Evolutionary conservation across 2,113 vertebrate species (phyloP).

Genomic region (Thermophis baileyi): DNA sequence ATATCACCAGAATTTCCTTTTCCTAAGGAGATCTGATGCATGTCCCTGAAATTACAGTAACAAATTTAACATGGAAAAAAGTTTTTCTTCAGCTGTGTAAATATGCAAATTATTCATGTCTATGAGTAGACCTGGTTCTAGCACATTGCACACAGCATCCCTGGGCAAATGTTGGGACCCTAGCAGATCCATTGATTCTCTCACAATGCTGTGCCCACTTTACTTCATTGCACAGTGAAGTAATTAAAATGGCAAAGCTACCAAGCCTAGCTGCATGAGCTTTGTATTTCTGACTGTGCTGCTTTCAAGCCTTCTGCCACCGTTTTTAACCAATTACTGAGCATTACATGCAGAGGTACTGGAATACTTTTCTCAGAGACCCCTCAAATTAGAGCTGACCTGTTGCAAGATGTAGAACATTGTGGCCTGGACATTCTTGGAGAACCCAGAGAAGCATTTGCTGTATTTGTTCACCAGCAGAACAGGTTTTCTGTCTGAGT

Average conservation of each 20-base stretch:
- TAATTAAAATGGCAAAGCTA: background rate
- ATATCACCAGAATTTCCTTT: background rate
- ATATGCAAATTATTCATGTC: background rate
- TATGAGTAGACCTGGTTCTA: background rate
- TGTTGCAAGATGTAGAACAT: background rate
- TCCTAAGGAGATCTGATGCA: background rate
- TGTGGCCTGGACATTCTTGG: background rate
- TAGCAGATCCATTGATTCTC: background rate
- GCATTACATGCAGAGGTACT: background rate
- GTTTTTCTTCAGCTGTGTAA: background rate
- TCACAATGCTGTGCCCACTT: too few species aligned
- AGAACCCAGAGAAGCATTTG: background rate
- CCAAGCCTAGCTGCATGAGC: too few species aligned
- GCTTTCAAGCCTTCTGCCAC: background rate
- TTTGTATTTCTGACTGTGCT: background rate
- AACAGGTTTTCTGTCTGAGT: background rate
- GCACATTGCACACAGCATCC: background rate
- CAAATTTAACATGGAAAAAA: background rate
- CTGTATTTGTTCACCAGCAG: background rate
- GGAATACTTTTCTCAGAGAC: background rate
- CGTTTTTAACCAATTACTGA: background rate
- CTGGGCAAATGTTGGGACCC: background rate
- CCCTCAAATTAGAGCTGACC: background rate
- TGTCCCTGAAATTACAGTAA: background rate
- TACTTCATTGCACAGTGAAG: background rate